These are phyloP conservation scores for Philopedon plagiatum DNA, from an alignment of 2,888 invertebrate genomes.

Conservation along the genomic window DNA sequence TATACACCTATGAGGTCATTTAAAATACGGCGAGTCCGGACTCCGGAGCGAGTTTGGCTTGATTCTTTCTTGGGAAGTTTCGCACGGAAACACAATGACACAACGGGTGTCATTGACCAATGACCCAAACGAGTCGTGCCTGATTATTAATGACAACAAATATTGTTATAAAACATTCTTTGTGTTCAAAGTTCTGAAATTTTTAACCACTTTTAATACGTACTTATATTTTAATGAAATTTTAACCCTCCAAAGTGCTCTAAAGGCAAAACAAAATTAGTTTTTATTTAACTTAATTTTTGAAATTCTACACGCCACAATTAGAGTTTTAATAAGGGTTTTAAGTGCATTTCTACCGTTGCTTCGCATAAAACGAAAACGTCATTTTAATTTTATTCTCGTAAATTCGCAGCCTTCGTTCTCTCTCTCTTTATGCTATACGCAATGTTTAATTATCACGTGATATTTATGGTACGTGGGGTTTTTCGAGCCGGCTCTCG, in stretches of 20 bases:
- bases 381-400: slow-evolving; percentile 36
- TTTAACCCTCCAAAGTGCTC: not conserved
- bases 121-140: no score
- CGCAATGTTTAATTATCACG: slow-evolving; percentile 37
- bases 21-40: no score
- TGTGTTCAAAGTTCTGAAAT: no score
- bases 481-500: slow-evolving; percentile 7
- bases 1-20: no score
- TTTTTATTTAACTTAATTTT: slow-evolving; percentile 18
- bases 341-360: slow-evolving; percentile 29
- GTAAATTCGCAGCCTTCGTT: slow-evolving; percentile 12
- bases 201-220: no score
- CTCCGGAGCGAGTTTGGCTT: no score
- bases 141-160: no score
- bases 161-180: no score
- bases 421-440: slow-evolving; percentile 11
- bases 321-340: slow-evolving; percentile 6
- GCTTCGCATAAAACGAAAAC: slow-evolving; percentile 13
- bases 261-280: not conserved
- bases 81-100: no score
- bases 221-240: no score
- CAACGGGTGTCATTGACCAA: no score
- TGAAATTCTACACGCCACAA: slow-evolving; percentile 4
- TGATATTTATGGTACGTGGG: slow-evolving; percentile 39
- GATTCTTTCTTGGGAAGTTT: no score